Conservation (phyloP, 2,888 invertebrate species). For the Allacma fusca region DNA sequence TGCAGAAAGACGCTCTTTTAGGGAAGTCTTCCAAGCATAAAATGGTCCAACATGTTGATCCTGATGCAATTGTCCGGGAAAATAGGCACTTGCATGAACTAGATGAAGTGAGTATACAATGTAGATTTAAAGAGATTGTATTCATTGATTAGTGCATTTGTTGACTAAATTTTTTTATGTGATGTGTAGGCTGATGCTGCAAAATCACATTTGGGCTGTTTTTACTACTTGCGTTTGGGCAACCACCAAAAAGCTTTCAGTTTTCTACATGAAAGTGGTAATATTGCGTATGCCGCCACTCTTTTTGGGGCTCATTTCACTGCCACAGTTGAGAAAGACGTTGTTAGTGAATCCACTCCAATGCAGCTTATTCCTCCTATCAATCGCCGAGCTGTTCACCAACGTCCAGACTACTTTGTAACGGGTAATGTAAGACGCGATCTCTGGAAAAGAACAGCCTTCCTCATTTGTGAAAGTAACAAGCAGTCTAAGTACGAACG, state of each 20-base stretch:
- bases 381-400: conserved; percentile 44
- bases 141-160: neutral
- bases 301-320: conserved; percentile 49
- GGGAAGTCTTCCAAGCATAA: conserved; percentile 45
- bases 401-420: conserved; percentile 41
- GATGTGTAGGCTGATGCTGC: conserved; percentile 53
- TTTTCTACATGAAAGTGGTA: conserved; percentile 53
- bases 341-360: conserved; percentile 31
- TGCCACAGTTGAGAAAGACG: conserved; percentile 36
- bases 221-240: conserved; percentile 55
- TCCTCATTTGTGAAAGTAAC: conserved; percentile 57
- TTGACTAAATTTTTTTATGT: neutral
- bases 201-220: conserved; percentile 52
- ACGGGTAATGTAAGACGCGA: conserved; percentile 54
- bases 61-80: conserved; percentile 56
- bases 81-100: conserved; percentile 55
- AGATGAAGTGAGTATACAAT: conserved; percentile 52
- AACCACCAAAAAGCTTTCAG: conserved; percentile 44
- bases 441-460: conserved; percentile 55
- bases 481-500: conserved; percentile 53
- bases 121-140: no score
- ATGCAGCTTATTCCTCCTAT: conserved; percentile 34
- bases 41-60: conserved; percentile 54
- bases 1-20: conserved; percentile 51
- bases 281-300: conserved; percentile 51